Base-by-base conservation (phyloP, 2,888 invertebrate species). In the Spialia ferax region DNA sequence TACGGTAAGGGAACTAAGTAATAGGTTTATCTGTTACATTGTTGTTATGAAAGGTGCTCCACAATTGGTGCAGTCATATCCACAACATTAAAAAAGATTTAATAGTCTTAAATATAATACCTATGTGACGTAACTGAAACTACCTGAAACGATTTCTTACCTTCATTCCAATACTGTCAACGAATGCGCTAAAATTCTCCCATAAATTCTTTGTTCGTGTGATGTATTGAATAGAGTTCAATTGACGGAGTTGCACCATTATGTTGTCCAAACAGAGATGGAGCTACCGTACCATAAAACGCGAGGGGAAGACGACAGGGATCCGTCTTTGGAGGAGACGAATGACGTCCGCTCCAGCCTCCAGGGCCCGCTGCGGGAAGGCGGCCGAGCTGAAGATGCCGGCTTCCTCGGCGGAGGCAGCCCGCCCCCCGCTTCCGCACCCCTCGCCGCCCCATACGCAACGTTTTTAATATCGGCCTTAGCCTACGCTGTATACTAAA, bases 331-430 rank as follows among this genome's bases (percentile, higher is more conserved):
- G 23, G 93, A 93, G 70, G 92, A 92, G 74, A 89, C 90, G 69
- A 94, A 94, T 70, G 92, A 94, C 72, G 93, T 95, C 75, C 95
- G 96, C 68, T 95, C 95, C 77, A 95, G 96, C 73, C 95, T 95
- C 72, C 96, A 96, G 78, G 96, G 96, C 54, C 95, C 96, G 1
- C 88, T 96, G 38, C 92, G 95, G 71, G 96, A 96, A 88, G 94
- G 95, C 63, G 94, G 93, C 72, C 73, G 88, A 63, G 82, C 87
- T 11, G 93, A 94, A 74, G 94, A 94, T 74, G 88, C 90, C 0
- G 85, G 88, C 45, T 93, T 89, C 79, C 84, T 93, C 38, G 93
- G 89, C 48, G 91, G 88, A 57, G 88, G 85, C 6, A 83, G 84
- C 5, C 85, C 85, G 22, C 77, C 83, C 69, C 73, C 83, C 45